Evolutionary conservation across 2,113 vertebrate species (phyloP).

Genomic region (Alectura lathami): DNA sequence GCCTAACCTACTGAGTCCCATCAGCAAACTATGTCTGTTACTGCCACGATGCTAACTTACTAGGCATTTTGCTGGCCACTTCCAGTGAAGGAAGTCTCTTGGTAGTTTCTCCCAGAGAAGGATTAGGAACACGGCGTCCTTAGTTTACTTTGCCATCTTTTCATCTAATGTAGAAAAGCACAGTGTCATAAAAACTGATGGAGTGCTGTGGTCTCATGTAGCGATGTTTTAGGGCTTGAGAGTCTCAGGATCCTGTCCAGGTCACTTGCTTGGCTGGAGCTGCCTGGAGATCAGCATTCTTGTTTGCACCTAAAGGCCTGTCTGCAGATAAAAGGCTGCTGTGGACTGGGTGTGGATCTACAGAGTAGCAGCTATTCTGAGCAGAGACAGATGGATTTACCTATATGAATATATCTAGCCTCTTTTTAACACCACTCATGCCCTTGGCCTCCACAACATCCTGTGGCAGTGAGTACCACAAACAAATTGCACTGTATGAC

Average conservation of each 20-base stretch:
- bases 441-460: neutral
- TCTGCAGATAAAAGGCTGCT: neutral
- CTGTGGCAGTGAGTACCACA: neutral
- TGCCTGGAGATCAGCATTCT: neutral
- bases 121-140: neutral
- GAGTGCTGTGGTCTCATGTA: accelerated
- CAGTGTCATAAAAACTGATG: neutral
- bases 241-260: neutral
- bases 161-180: accelerated
- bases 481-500: neutral
- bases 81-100: neutral
- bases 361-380: neutral
- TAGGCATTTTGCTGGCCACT: accelerated
- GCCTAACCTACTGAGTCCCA: neutral
- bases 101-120: neutral
- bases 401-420: neutral
- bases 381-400: neutral
- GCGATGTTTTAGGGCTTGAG: accelerated
- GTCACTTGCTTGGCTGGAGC: neutral
- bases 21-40: neutral
- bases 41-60: neutral
- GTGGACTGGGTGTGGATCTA: accelerated
- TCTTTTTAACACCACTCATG: neutral
- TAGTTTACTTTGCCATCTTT: neutral
- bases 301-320: neutral